These are phyloP conservation scores for Drosophila kambysellisi DNA, from an alignment of 2,888 invertebrate genomes.

Conservation along the genomic window DNA sequence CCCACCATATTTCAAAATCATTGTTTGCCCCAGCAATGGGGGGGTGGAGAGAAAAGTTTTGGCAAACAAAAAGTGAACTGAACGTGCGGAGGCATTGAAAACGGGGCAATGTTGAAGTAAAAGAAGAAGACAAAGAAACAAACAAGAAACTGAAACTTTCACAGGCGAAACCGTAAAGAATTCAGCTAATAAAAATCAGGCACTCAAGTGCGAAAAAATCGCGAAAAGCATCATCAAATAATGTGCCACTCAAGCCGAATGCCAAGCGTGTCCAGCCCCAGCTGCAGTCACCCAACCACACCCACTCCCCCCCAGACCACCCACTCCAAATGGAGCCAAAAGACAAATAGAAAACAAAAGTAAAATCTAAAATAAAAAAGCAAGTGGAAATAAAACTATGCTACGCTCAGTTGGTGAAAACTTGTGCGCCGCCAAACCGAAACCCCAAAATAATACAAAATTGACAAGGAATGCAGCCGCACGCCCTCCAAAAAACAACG, in stretches of 20 bases:
- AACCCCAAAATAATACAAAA: conserved; percentile 53
- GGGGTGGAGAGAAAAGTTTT: conserved; percentile 56
- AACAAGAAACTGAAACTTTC: conserved; percentile 73
- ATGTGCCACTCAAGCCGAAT: conserved; percentile 81
- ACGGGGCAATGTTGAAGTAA: conserved; percentile 29
- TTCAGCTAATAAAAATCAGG: conserved; percentile 85
- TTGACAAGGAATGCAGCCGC: conserved; percentile 56
- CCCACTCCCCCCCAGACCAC: background rate
- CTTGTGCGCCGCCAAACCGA: conserved; percentile 42
- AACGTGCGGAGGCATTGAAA: conserved; percentile 65
- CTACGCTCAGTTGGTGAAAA: conserved; percentile 48
- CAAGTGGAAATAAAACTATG: conserved; percentile 73
- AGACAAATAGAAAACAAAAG: conserved; percentile 78
- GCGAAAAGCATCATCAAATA: conserved; percentile 84
- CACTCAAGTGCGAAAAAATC: conserved; percentile 85
- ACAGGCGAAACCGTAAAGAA: conserved; percentile 81
- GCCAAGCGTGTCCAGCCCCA: conserved; percentile 55
- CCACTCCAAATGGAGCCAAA: conserved; percentile 30
- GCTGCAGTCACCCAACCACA: conserved; percentile 2
- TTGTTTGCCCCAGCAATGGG: conserved; percentile 55
- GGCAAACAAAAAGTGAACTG: conserved; percentile 47
- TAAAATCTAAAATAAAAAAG: conserved; percentile 60
- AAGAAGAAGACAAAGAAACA: conserved; percentile 37
- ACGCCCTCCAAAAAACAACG: conserved; percentile 10
- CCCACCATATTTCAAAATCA: conserved; percentile 74